Base-by-base conservation (phyloP, 2,113 vertebrate genomes). In the Ceratotherium simum region DNA sequence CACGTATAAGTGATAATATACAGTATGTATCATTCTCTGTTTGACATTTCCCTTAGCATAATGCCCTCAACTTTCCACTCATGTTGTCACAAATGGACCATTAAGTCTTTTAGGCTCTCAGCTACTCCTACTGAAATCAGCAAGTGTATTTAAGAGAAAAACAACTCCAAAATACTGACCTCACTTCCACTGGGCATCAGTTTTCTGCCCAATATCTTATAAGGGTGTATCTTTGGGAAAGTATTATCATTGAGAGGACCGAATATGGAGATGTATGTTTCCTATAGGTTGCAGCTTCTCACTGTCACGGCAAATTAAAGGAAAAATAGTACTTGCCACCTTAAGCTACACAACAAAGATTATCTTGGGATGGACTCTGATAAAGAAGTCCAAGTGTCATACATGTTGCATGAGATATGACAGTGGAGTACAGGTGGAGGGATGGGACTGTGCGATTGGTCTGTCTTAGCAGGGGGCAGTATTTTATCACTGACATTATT, bases 401-500 rank as follows among this genome's bases (percentile, higher is more conserved):
- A 48, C 25, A 65, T 91, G 72, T 64, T 70, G 7, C 27, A 65
- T 75, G 78, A 25, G 21, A 48, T 46, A 39, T 48, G 42, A 84
- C 33, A 54, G 14, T n/a, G 9, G 51, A 48, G 25, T 80, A 20
- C 33, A 48, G 85, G 23, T 36, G 31, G 36, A 72, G 3, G 6
- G 25, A 6, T 5, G 29, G 27, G 46, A 60, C 33, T 39, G 56
- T n/a, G 31, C 20, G 8, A 20, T 93, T 46, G 42, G 58, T 36
- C 20, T 25, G 82, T 5, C 8, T 58, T 64, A 18, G 10, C 20
- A 89, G 33, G 25, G 20, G 58, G 33, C 20, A 82, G 42, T 25
- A 70, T 90, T 89, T 94, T n/a, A 56, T 85, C 87, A 36, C 14
- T 88, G 92, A 39, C 58, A 36, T 92, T 54, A 81, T 78, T 76